A percentile compares a stretch with the other conserved stretches of the same genome.
Evolutionary conservation across 2,797 vertebrate species (phyloP).

Genomic region (Passerculus sandwichensis): DNA sequence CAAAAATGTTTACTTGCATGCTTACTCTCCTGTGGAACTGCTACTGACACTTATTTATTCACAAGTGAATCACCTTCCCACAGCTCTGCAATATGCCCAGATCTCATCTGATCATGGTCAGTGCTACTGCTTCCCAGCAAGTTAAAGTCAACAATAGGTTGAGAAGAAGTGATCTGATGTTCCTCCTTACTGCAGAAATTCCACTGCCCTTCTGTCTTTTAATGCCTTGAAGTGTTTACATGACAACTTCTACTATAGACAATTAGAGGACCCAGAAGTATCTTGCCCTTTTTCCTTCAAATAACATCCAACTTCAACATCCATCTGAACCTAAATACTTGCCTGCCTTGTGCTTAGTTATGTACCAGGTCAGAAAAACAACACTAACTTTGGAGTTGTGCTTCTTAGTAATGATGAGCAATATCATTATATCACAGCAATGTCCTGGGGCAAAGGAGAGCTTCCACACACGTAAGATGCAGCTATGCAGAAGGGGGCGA

Average conservation of each 20-base stretch:
- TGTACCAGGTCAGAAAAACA: not conserved
- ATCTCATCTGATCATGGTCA: not conserved
- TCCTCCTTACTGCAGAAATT: not conserved
- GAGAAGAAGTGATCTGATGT: not conserved
- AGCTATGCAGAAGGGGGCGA: not conserved
- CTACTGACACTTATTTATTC: not conserved
- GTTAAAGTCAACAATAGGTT: not conserved
- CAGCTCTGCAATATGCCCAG: not conserved
- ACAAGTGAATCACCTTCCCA: not conserved
- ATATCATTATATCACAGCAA: not conserved
- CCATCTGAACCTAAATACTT: not conserved
- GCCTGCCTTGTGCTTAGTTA: not conserved
- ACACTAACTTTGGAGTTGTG: not conserved
- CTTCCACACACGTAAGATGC: accelerated
- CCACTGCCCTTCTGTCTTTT: not conserved
- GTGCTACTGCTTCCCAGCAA: not conserved
- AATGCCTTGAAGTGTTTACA: not conserved
- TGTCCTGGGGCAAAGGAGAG: not conserved
- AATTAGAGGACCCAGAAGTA: not conserved
- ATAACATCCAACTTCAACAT: not conserved
- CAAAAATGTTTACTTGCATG: not conserved
- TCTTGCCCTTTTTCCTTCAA: not conserved
- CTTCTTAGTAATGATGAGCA: not conserved
- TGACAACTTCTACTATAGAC: not conserved
- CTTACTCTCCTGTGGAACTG: not conserved